These are phyloP conservation scores for Gonioctena quinquepunctata DNA, from an alignment of 1,140 invertebrate species.

Conservation along the genomic window DNA sequence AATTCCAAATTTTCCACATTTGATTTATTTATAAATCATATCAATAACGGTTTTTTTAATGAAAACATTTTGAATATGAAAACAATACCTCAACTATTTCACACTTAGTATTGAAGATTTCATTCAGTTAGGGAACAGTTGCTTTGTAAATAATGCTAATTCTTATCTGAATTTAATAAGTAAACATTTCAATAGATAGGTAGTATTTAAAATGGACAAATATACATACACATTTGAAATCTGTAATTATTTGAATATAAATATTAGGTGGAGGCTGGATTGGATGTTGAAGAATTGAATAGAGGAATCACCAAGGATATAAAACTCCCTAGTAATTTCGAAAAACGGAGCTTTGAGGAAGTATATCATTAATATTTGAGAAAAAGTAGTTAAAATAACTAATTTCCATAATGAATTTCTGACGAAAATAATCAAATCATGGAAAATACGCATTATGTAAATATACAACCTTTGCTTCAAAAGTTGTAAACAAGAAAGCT, in stretches of 20 bases:
- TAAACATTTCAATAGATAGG: neutral
- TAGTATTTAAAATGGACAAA: neutral
- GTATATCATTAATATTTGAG: too few relatives aligned
- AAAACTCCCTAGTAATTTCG: too few relatives aligned
- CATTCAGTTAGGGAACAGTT: too few relatives aligned
- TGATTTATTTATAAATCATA: too few relatives aligned
- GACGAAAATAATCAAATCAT: neutral
- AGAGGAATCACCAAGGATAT: too few relatives aligned
- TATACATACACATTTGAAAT: neutral
- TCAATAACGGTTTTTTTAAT: too few relatives aligned
- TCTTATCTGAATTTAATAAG: neutral
- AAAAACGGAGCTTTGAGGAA: too few relatives aligned
- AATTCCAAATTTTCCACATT: too few relatives aligned
- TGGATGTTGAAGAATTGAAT: neutral
- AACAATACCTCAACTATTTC: too few relatives aligned
- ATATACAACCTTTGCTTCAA: slow-evolving; percentile 3
- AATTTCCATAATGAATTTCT: neutral
- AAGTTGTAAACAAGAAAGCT: slow-evolving; percentile 1
- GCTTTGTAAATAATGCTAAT: neutral
- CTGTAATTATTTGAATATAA: neutral
- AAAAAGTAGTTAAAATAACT: too few relatives aligned
- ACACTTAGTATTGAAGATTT: too few relatives aligned
- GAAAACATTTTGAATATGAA: too few relatives aligned
- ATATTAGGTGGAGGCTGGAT: neutral
- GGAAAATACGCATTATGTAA: neutral